Conservation (phyloP, 1,140 invertebrate species). For the Pogonomyrmex californicus region DNA sequence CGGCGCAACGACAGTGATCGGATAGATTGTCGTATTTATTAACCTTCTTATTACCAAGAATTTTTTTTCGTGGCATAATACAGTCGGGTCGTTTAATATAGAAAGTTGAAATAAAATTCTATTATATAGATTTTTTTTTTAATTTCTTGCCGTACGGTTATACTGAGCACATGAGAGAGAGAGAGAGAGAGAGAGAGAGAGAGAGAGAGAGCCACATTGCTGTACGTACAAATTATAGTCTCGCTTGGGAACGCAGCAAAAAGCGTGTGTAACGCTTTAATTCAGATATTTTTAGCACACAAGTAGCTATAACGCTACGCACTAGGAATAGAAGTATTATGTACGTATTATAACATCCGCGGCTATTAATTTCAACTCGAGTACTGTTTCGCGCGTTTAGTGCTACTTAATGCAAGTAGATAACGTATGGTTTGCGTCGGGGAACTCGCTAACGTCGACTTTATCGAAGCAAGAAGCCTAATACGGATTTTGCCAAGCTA, state of each 20-base stretch:
- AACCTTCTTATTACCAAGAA: conserved; percentile 16
- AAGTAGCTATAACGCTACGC: background rate
- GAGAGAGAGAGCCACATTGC: background rate
- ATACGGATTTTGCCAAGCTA: conserved; percentile 31
- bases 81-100: background rate
- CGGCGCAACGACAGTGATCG: conserved; percentile 16
- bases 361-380: conserved; percentile 40
- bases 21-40: conserved; percentile 34
- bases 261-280: background rate
- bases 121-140: no score
- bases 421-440: conserved; percentile 29
- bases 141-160: background rate
- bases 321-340: background rate
- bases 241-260: background rate
- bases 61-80: background rate
- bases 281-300: background rate
- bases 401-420: conserved; percentile 21
- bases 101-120: background rate
- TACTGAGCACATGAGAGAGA: background rate
- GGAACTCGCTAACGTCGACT: conserved; percentile 32
- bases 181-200: no score
- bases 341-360: background rate
- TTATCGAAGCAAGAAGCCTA: conserved; percentile 18
- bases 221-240: background rate
- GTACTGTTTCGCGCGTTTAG: conserved; percentile 20